phyloP scores from a whole-genome alignment of 2,797 vertebrate genomes.

The Gephyroberyx darwinii region DNA sequence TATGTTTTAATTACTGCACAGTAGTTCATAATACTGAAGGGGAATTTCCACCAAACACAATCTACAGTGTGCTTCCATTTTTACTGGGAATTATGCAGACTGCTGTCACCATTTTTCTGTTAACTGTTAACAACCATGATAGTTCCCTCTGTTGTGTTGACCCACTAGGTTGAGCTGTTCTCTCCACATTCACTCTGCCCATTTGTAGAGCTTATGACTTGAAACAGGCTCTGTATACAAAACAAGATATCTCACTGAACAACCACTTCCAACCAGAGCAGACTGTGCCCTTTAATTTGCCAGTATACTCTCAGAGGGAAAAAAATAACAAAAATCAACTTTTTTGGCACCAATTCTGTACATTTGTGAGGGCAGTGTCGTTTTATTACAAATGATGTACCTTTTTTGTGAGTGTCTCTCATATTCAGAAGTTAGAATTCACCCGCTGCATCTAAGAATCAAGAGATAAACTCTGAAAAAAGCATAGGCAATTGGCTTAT shows the following conservation, averaged over 20 bases:
- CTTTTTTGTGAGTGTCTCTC: neutral
- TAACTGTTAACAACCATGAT: neutral
- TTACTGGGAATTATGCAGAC: neutral
- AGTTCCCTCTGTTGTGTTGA: conserved; percentile 36
- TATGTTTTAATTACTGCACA: neutral
- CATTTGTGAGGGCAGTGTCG: too few relatives aligned
- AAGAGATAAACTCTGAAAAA: conserved; percentile 68
- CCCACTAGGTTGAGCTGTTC: conserved; percentile 63
- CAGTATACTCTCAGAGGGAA: conserved; percentile 19
- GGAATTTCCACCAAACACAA: neutral
- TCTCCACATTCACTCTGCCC: conserved; percentile 35
- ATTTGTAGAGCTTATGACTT: conserved; percentile 40
- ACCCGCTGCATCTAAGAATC: conserved; percentile 24
- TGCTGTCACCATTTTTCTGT: neutral
- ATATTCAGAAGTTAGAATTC: conserved; percentile 17
- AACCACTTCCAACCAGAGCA: conserved; percentile 45
- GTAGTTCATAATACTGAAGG: neutral
- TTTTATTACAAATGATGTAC: neutral
- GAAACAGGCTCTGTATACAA: conserved; percentile 72
- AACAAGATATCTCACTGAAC: conserved; percentile 58
- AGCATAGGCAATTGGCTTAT: conserved; percentile 62
- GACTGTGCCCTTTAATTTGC: conserved; percentile 57
- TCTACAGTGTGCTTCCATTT: neutral
- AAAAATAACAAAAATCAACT: too few relatives aligned
- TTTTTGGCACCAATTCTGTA: too few relatives aligned